Evolutionary conservation across 2,888 invertebrate genomes (phyloP), one percentile per base, ranked within the genome.

Genomic region (Thelaira solivaga): DNA sequence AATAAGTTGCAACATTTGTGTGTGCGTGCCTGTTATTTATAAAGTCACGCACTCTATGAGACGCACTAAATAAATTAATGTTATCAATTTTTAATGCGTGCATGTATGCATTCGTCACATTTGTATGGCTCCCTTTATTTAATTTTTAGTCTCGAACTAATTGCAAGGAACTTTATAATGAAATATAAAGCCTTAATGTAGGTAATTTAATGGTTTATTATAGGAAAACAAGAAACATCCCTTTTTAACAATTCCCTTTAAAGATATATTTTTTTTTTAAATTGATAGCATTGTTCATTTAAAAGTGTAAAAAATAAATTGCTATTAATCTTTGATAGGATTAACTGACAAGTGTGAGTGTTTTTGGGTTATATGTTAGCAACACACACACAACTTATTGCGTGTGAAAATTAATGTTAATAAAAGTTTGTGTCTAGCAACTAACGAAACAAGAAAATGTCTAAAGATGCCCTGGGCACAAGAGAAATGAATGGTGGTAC

Each of bases 271-370:
- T 49, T 73, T 62, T 49, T 22, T 68, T 43, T 55, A 49, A 55
- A 77, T 62, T 77, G 67, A 36, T 61, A 18, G 62, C 31, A 7
- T 57, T 65, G 76, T 53, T 49, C 18, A 49, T 53, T 47, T 1
- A 29, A 34, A 61, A 45, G n/a, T n/a, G n/a, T n/a, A 22, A 55
- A 39, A 41, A 72, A 55, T 39, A 22, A 61, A 53, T 31, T 34
- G 2, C 34, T 41, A 64, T 67, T 67, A 77, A 77, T 72, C 67
- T 68, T 57, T 62, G 7, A 22, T 34, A 73, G 67, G 41, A 62
- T 73, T 62, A 64, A 53, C 55, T 20, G 55, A 77, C 72, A 77
- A 77, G 76, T 77, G 76, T 68, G 67, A 68, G 31, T 73, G 72
- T 34, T 49, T 41, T 31, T n/a, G n/a, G n/a, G 29, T 43, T 18